A percentile compares a stretch with the other conserved stretches of the same genome.
Conservation (phyloP, 2,797 vertebrate genomes). For the Mycteria americana region DNA sequence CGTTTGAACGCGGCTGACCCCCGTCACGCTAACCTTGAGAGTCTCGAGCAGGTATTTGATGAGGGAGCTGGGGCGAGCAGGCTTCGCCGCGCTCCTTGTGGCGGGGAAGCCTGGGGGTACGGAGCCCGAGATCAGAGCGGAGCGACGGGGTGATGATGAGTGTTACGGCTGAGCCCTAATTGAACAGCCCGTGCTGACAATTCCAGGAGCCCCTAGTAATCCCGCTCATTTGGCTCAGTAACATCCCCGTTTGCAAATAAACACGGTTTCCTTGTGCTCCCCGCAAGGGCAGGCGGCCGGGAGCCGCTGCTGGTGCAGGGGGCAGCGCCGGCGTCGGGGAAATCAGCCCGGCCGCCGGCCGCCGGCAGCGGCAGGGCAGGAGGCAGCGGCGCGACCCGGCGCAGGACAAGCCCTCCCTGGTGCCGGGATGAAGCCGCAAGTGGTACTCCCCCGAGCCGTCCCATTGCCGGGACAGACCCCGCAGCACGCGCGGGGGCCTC, state of each 20-base stretch:
- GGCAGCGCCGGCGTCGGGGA: background rate
- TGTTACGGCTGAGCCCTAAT: background rate
- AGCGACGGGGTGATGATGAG: background rate
- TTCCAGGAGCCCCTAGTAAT: background rate
- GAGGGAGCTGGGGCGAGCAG: background rate
- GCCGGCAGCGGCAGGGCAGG: background rate
- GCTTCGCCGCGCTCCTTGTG: background rate
- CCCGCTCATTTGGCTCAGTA: background rate
- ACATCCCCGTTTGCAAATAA: background rate
- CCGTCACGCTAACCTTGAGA: constrained; percentile 54
- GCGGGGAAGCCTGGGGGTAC: background rate
- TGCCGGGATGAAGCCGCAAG: background rate
- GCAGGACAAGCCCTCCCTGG: fast-evolving
- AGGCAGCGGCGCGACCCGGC: background rate
- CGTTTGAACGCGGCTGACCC: constrained; percentile 63
- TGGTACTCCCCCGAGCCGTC: background rate
- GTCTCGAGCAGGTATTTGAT: background rate
- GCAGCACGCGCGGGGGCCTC: background rate
- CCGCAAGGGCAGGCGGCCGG: background rate
- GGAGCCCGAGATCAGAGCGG: background rate
- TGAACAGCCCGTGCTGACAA: background rate
- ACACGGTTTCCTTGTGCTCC: fast-evolving
- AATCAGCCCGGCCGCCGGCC: fast-evolving
- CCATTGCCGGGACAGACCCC: background rate
- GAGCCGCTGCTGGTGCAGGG: background rate